phyloP scores from a whole-genome alignment of 2,888 invertebrate species.

The Prosapia bicincta region DNA sequence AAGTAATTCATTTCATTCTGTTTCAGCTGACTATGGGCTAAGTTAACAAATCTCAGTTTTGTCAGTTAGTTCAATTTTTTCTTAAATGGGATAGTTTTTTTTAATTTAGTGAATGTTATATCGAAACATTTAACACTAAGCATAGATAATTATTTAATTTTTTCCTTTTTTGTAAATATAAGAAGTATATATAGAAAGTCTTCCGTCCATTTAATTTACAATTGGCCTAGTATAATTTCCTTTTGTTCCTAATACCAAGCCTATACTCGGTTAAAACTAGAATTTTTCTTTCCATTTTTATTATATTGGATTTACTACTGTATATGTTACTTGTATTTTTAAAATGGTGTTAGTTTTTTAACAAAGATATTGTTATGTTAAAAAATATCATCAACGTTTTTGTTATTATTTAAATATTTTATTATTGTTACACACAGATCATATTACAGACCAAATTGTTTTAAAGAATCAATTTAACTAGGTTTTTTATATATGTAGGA shows the following conservation, averaged over 20 bases:
- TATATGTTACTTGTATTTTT: neutral
- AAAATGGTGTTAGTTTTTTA: slow-evolving; percentile 3
- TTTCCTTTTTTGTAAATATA: neutral
- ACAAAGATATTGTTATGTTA: neutral
- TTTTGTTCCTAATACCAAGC: neutral
- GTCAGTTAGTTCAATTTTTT: too few relatives aligned
- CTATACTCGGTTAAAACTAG: neutral
- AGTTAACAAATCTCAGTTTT: too few relatives aligned
- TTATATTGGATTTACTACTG: neutral
- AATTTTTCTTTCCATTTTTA: neutral
- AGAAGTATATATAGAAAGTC: neutral
- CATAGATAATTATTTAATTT: neutral
- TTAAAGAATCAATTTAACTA: slow-evolving; percentile 17
- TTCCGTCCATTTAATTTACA: slow-evolving; percentile 1
- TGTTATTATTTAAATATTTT: slow-evolving; percentile 24
- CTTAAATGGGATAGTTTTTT: neutral
- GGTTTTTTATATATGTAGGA: slow-evolving; percentile 9
- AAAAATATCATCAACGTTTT: neutral
- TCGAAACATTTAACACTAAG: neutral
- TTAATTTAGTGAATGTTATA: neutral
- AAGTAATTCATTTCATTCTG: too few relatives aligned
- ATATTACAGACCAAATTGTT: neutral
- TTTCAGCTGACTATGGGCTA: too few relatives aligned
- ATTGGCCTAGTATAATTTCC: too few relatives aligned
- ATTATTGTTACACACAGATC: slow-evolving; percentile 10